phyloP scores from a whole-genome alignment of 2,113 vertebrate species.

The Puma concolor region DNA sequence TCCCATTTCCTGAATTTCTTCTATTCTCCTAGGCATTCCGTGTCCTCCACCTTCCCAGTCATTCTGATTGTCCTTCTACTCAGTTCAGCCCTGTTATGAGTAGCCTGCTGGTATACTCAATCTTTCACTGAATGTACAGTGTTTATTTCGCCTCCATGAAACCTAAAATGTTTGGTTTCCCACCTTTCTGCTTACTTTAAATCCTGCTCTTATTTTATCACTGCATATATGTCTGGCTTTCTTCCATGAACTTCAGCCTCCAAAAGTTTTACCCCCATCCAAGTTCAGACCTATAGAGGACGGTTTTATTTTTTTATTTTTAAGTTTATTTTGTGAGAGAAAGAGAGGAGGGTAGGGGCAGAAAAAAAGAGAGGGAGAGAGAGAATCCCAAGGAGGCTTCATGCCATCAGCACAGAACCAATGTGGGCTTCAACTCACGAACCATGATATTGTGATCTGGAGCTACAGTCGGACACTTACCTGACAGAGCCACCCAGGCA shows the following conservation, averaged over 20 bases:
- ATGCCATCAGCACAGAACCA: too few species aligned
- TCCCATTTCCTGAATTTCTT: background rate
- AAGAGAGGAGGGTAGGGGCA: too few species aligned
- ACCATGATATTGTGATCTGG: too few species aligned
- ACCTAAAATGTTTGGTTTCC: background rate
- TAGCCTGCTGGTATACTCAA: background rate
- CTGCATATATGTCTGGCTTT: background rate
- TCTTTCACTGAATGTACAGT: background rate
- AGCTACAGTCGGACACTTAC: too few species aligned
- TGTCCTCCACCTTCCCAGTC: background rate
- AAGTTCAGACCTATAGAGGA: background rate
- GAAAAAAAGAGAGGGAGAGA: too few species aligned
- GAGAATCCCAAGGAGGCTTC: too few species aligned
- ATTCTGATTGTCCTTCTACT: background rate
- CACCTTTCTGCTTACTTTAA: conserved; percentile 5
- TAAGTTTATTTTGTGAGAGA: too few species aligned
- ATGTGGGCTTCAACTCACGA: too few species aligned
- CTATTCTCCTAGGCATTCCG: background rate
- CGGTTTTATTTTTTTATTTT: too few species aligned
- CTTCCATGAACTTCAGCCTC: background rate
- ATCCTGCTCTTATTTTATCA: background rate
- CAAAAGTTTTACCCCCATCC: background rate
- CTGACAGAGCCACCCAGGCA: too few species aligned
- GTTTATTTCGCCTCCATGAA: background rate
- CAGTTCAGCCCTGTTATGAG: background rate